Conservation (phyloP, 1,140 invertebrate species). For the Solenopsis fugax region DNA sequence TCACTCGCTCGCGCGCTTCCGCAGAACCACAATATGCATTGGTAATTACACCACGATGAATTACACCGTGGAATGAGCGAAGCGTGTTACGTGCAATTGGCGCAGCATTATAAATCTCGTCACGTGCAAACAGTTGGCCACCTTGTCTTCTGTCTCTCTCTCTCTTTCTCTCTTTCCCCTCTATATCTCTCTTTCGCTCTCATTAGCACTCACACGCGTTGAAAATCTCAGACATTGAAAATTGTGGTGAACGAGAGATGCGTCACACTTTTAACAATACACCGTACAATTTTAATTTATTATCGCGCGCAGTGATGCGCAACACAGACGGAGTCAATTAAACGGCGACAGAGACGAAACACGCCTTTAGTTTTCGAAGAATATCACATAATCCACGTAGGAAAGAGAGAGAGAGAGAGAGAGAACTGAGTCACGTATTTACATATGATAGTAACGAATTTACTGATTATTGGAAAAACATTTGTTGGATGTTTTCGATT, state of each 20-base stretch:
- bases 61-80: constrained; percentile 83
- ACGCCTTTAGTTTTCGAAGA: constrained; percentile 17
- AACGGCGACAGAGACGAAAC: neutral
- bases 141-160: constrained; percentile 4
- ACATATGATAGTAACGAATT: constrained; percentile 3
- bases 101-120: constrained; percentile 83
- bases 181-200: neutral
- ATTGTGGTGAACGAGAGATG: neutral
- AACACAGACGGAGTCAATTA: constrained; percentile 12
- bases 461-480: constrained; percentile 15
- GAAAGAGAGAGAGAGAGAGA: no score
- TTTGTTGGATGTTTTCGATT: neutral
- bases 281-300: constrained; percentile 14
- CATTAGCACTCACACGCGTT: neutral
- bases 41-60: constrained; percentile 83
- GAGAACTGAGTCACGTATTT: constrained; percentile 14
- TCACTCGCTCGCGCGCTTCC: constrained; percentile 76
- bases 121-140: constrained; percentile 79
- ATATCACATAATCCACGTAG: neutral
- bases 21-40: constrained; percentile 83
- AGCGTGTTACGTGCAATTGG: constrained; percentile 83
- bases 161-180: neutral
- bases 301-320: constrained; percentile 19
- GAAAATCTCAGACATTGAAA: constrained; percentile 43
- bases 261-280: constrained; percentile 13